Evolutionary conservation across 2,797 vertebrate genomes (phyloP).

Genomic region (Setipinna tenuifilis): DNA sequence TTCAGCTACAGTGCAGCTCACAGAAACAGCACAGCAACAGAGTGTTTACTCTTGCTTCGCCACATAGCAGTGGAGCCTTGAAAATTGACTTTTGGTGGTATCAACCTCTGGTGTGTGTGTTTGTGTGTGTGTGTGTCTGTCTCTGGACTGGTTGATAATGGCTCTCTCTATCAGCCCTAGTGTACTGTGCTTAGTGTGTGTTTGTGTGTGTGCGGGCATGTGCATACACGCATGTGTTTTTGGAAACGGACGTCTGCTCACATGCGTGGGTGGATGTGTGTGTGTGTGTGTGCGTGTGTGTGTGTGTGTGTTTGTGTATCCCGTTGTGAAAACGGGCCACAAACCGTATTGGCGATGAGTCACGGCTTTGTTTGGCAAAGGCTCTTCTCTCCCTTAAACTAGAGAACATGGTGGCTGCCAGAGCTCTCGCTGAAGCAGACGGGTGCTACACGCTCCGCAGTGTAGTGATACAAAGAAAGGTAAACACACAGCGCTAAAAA

Average conservation of each 20-base stretch:
- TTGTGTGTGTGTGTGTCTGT: conserved; percentile 8
- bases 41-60: not conserved
- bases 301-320: not conserved
- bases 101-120: not conserved
- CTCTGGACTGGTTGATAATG: conserved; percentile 26
- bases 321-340: conserved; percentile 32
- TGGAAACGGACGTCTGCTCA: no score
- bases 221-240: conserved; percentile 32
- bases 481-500: no score
- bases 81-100: not conserved
- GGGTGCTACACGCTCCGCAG: not conserved
- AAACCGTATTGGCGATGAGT: conserved; percentile 19
- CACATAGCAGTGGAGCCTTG: not conserved
- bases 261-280: conserved; percentile 33
- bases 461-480: no score
- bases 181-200: no score
- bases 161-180: no score
- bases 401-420: conserved; percentile 19
- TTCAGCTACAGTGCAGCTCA: not conserved
- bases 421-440: not conserved
- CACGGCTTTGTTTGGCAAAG: conserved; percentile 8
- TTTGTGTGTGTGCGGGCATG: no score
- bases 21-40: not conserved
- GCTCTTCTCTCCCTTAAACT: not conserved
- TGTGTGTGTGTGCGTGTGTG: conserved; percentile 29